These are phyloP conservation scores for Orthochromis malagaraziensis DNA, from an alignment of 2,113 vertebrate genomes.

Conservation along the genomic window DNA sequence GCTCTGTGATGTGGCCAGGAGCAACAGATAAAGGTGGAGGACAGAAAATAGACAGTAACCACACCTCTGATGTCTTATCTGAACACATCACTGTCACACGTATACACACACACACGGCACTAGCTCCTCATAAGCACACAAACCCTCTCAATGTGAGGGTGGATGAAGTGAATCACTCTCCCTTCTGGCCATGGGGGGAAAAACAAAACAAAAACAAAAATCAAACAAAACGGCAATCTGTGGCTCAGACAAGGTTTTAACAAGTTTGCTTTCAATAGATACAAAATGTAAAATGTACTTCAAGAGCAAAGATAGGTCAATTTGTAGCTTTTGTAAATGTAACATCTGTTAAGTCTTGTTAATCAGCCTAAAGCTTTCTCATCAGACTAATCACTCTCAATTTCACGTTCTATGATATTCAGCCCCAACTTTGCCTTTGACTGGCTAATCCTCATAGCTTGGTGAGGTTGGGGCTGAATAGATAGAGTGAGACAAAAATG, in stretches of 20 bases:
- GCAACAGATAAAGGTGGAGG: conserved; percentile 18
- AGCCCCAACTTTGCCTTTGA: background rate
- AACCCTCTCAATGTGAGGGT: conserved; percentile 37
- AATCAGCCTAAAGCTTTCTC: background rate
- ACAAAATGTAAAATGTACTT: background rate
- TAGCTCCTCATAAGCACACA: conserved; percentile 5
- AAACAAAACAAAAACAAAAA: background rate
- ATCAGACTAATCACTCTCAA: background rate
- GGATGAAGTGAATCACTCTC: conserved; percentile 51
- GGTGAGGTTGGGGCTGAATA: background rate
- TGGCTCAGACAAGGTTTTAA: background rate
- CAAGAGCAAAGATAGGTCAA: background rate
- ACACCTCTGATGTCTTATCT: conserved; percentile 53
- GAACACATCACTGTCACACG: conserved; percentile 45
- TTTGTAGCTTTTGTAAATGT: background rate
- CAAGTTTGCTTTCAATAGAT: background rate
- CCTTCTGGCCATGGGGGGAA: conserved; percentile 36
- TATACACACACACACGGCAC: conserved; percentile 24
- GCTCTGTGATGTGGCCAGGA: background rate
- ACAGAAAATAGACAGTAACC: conserved; percentile 33
- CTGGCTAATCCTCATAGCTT: background rate
- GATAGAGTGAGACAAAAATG: background rate
- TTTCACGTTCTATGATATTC: background rate
- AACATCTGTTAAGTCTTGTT: background rate
- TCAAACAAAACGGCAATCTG: conserved; percentile 4